Percentiles rank a stretch among this genome's conserved stretches.
Evolutionary conservation across 2,113 vertebrate species (phyloP).

Genomic region (Nannospalax galili): DNA sequence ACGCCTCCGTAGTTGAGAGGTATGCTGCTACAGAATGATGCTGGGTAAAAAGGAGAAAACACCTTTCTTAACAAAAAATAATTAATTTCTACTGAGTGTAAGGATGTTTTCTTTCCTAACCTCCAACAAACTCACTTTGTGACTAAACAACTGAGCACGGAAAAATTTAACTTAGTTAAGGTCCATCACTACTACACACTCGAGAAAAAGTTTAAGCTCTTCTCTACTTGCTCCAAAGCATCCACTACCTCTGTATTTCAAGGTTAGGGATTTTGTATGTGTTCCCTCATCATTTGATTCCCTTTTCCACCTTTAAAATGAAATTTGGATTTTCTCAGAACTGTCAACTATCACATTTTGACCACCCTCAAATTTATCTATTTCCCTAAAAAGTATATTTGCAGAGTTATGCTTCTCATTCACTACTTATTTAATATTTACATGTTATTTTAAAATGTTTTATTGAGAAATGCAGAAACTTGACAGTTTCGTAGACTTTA

Average conservation of each 20-base stretch:
- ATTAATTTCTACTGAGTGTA: not conserved
- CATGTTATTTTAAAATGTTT: not conserved
- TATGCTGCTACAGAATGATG: not conserved
- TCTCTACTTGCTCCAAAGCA: not conserved
- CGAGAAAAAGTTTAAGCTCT: not conserved
- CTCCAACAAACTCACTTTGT: constrained; percentile 16
- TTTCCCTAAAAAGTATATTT: not conserved
- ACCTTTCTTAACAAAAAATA: not conserved
- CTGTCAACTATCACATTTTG: not conserved
- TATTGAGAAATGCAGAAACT: not conserved
- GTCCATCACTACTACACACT: not conserved
- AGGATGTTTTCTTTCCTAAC: constrained; percentile 20
- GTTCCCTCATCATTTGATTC: not conserved
- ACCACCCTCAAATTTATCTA: not conserved
- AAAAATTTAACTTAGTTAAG: not conserved
- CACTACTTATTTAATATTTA: not conserved
- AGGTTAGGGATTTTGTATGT: not conserved
- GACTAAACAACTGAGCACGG: not conserved
- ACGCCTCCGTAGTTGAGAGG: not conserved
- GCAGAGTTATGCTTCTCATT: not conserved
- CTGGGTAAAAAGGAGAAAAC: not conserved
- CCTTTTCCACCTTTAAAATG: not conserved
- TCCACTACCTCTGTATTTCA: not conserved
- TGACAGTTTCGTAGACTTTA: not conserved
- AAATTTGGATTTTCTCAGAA: not conserved